Percentiles rank a stretch among this genome's conserved stretches.
These are phyloP conservation scores for Nomada goodeniana DNA, from an alignment of 2,888 invertebrate species.

Conservation along the genomic window DNA sequence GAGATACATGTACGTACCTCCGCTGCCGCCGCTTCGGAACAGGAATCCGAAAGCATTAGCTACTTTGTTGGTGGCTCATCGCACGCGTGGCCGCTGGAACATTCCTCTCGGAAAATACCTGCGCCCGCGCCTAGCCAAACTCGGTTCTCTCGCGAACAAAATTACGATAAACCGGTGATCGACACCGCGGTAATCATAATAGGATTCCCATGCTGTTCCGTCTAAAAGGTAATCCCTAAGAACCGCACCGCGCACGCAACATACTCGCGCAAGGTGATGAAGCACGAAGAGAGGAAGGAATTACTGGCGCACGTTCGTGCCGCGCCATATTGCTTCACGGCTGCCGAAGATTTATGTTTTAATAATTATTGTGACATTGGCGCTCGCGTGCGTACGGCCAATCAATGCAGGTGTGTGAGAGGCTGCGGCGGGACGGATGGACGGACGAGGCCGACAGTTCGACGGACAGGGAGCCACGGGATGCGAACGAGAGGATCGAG, in stretches of 20 bases:
- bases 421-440: conserved; percentile 51
- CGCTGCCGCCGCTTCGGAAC: conserved; percentile 44
- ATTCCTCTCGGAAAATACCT: conserved; percentile 17
- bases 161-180: background rate
- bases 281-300: background rate
- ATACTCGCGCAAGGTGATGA: background rate
- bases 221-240: background rate
- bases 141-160: background rate
- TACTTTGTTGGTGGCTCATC: conserved; percentile 57
- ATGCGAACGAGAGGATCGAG: conserved; percentile 41
- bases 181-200: background rate
- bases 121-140: no score
- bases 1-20: conserved; percentile 58
- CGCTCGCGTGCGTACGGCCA: conserved; percentile 69
- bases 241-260: background rate
- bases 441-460: conserved; percentile 64
- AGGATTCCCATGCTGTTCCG: background rate
- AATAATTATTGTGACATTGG: conserved; percentile 80
- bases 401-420: conserved; percentile 70
- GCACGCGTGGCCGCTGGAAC: conserved; percentile 35
- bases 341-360: conserved; percentile 76
- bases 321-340: conserved; percentile 27
- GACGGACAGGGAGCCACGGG: conserved; percentile 62
- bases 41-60: conserved; percentile 66
- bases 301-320: conserved; percentile 16